These are phyloP conservation scores for Oncorhynchus clarkii DNA, from an alignment of 2,113 vertebrate species.

Conservation along the genomic window DNA sequence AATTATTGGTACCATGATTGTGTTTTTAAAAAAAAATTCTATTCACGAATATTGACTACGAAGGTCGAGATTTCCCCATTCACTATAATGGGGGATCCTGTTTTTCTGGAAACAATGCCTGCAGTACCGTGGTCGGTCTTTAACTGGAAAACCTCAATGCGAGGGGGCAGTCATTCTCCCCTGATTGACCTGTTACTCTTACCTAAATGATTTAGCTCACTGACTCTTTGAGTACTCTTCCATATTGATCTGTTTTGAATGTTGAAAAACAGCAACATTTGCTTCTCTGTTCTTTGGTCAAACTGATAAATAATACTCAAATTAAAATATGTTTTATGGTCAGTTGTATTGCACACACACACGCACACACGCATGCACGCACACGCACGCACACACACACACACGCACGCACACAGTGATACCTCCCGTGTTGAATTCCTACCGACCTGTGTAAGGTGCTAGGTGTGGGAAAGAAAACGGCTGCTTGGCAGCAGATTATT, in stretches of 20 bases:
- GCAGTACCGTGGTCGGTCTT: too few species aligned
- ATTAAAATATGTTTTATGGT: too few species aligned
- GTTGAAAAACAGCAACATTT: conserved; percentile 60
- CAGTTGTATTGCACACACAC: background rate
- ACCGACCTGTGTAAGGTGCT: conserved; percentile 42
- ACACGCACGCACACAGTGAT: conserved; percentile 32
- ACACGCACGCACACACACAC: conserved; percentile 4
- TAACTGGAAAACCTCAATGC: too few species aligned
- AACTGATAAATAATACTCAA: background rate
- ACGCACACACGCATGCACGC: background rate
- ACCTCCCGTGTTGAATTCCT: conserved; percentile 46
- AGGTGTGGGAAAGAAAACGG: conserved; percentile 52
- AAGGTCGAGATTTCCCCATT: too few species aligned
- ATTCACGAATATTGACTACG: too few species aligned
- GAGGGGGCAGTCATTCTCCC: too few species aligned
- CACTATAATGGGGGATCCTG: too few species aligned
- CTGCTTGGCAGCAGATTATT: conserved; percentile 36
- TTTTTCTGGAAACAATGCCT: too few species aligned
- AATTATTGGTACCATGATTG: too few species aligned
- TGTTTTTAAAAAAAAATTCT: too few species aligned
- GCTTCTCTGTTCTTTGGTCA: conserved; percentile 21
- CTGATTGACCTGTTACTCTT: conserved; percentile 48
- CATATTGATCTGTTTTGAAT: conserved; percentile 55
- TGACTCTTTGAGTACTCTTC: conserved; percentile 39
- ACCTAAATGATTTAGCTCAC: conserved; percentile 59